Percentiles rank a stretch among this genome's conserved stretches.
phyloP scores from a whole-genome alignment of 2,888 invertebrate species.

The Mylabris sibirica region DNA sequence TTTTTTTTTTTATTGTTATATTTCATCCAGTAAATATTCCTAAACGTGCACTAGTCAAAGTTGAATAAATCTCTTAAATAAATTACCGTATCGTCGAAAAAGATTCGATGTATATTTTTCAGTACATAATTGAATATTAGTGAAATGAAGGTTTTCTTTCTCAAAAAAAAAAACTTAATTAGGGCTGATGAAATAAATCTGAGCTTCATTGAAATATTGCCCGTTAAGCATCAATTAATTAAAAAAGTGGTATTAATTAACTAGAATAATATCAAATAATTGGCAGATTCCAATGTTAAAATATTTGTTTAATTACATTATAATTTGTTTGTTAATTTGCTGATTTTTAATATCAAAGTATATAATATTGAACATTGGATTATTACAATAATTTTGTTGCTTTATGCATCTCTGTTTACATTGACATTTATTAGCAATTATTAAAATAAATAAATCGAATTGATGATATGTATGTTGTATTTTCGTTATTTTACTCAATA shows the following conservation, averaged over 20 bases:
- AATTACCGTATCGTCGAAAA: not conserved
- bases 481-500: too few relatives aligned
- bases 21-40: not conserved
- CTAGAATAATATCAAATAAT: too few relatives aligned
- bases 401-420: not conserved
- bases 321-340: not conserved
- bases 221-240: not conserved
- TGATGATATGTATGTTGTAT: not conserved
- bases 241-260: not conserved
- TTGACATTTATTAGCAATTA: not conserved
- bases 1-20: not conserved
- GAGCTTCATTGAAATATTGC: too few relatives aligned
- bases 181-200: too few relatives aligned
- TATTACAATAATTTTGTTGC: not conserved
- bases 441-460: not conserved
- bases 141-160: too few relatives aligned
- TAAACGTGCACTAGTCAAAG: not conserved
- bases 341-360: not conserved
- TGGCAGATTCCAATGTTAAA: too few relatives aligned
- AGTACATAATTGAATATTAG: not conserved
- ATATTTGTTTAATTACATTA: not conserved
- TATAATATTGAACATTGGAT: not conserved
- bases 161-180: too few relatives aligned
- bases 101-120: not conserved
- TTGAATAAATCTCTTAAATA: not conserved